Percentiles rank a stretch among this genome's conserved stretches.
Evolutionary conservation across 37 sponge, comb jelly and placozoan species (phyloP).

Genomic region (Diacarnus erythraeanus): DNA sequence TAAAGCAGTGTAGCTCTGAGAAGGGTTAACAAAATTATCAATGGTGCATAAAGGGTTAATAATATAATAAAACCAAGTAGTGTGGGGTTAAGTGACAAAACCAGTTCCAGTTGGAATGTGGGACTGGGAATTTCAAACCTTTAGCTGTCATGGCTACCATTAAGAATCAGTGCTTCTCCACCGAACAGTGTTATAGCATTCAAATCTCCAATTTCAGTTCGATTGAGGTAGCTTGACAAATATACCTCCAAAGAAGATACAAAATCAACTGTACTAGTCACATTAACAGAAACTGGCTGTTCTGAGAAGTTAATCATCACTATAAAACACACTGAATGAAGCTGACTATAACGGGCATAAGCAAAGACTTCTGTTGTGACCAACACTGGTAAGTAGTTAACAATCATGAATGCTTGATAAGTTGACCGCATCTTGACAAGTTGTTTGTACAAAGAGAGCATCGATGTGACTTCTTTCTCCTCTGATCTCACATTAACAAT

Average conservation of each 20-base stretch:
- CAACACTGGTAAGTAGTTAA: slow-evolving; percentile 10
- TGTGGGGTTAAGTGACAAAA: no score
- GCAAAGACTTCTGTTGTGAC: slow-evolving; percentile 43
- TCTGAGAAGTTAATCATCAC: slow-evolving; percentile 64
- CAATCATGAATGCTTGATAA: slow-evolving; percentile 19
- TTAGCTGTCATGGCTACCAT: no score
- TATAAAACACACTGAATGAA: slow-evolving; percentile 2
- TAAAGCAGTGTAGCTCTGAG: no score
- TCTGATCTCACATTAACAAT: slow-evolving; percentile 52
- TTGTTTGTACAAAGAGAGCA: slow-evolving; percentile 49
- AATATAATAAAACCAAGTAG: no score
- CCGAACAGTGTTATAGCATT: not conserved
- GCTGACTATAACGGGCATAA: slow-evolving; percentile 43
- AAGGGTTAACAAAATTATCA: no score
- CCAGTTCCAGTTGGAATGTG: no score
- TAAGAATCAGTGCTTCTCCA: slow-evolving; percentile 31
- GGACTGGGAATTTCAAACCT: no score
- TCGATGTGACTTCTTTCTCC: slow-evolving; percentile 13
- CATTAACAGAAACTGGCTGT: not conserved
- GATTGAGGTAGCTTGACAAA: slow-evolving; percentile 19
- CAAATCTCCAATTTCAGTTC: slow-evolving; percentile 12
- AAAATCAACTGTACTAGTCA: not conserved
- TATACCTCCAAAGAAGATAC: not conserved
- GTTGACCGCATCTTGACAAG: slow-evolving; percentile 45
- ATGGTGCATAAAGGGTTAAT: no score